phyloP scores from a whole-genome alignment of 1,140 invertebrate genomes.

The Aplysia californica region DNA sequence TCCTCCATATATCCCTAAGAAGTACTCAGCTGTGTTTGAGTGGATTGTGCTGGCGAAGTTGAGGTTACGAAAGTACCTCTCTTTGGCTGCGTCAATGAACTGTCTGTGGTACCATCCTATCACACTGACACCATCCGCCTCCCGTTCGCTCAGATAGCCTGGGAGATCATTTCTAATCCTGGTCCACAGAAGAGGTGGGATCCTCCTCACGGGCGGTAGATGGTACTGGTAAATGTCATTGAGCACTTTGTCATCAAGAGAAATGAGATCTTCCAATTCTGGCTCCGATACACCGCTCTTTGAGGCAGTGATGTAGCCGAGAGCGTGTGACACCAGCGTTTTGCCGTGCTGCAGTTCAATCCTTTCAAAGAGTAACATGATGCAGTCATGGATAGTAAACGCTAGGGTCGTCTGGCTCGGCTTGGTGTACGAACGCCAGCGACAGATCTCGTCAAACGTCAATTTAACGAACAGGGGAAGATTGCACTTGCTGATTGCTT shows the following conservation, averaged over 20 bases:
- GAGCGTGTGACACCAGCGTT: conserved; percentile 63
- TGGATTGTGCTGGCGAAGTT: conserved; percentile 97
- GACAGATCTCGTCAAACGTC: conserved; percentile 86
- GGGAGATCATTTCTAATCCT: conserved; percentile 69
- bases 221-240: conserved; percentile 99
- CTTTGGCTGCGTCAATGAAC: conserved; percentile 74
- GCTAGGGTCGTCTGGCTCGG: conserved; percentile 91
- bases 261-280: conserved; percentile 66
- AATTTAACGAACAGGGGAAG: conserved; percentile 97
- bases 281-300: conserved; percentile 65
- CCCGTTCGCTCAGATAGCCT: conserved; percentile 94
- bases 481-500: conserved; percentile 90
- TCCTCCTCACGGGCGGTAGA: conserved; percentile 92
- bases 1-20: conserved; percentile 82
- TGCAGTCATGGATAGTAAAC: conserved; percentile 96
- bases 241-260: conserved; percentile 79
- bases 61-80: conserved; percentile 97
- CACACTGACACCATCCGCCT: conserved; percentile 96
- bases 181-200: conserved; percentile 96
- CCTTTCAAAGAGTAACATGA: conserved; percentile 81
- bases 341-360: conserved; percentile 66
- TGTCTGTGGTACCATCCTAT: conserved; percentile 94
- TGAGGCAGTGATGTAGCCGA: conserved; percentile 66
- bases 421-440: conserved; percentile 97
- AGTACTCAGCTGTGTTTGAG: conserved; percentile 97